Evolutionary conservation across 1,140 invertebrate genomes (phyloP).

Genomic region (Psilanteris sp.): DNA sequence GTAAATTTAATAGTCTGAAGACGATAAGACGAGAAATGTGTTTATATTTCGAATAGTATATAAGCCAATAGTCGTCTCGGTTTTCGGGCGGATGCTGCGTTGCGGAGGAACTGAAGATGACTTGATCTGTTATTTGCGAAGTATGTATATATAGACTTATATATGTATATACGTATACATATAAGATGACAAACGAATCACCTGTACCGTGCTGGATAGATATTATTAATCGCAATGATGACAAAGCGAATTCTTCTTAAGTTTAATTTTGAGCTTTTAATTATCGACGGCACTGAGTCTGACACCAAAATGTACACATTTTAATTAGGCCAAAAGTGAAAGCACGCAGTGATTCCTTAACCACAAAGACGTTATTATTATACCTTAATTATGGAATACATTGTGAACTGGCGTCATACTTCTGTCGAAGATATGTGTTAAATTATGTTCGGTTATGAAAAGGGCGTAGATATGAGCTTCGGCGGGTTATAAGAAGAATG

Average conservation of each 20-base stretch:
- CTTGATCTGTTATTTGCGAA: constrained; percentile 59
- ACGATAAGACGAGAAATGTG: constrained; percentile 17
- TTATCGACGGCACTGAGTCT: constrained; percentile 56
- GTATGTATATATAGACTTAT: constrained; percentile 36
- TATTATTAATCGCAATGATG: constrained; percentile 58
- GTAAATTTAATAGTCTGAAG: constrained; percentile 16
- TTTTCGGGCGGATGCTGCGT: neutral
- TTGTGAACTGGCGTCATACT: constrained; percentile 3
- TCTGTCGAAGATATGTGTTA: too few species aligned
- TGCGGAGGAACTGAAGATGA: constrained; percentile 23
- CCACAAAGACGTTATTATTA: constrained; percentile 11
- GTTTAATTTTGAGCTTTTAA: constrained; percentile 49
- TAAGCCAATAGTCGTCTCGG: constrained; percentile 15
- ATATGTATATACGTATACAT: too few species aligned
- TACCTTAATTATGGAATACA: constrained; percentile 21
- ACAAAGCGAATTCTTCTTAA: constrained; percentile 43
- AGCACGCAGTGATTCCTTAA: neutral
- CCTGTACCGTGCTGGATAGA: constrained; percentile 8
- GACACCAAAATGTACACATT: constrained; percentile 14
- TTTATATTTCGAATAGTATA: constrained; percentile 45
- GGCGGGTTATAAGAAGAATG: too few species aligned
- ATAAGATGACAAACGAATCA: too few species aligned
- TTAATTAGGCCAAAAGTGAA: constrained; percentile 25
- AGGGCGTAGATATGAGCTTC: too few species aligned
- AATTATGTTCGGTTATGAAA: too few species aligned